Conservation (phyloP, 92 coral and sea anemone species). For the Hydrozoanthus gracilis region DNA sequence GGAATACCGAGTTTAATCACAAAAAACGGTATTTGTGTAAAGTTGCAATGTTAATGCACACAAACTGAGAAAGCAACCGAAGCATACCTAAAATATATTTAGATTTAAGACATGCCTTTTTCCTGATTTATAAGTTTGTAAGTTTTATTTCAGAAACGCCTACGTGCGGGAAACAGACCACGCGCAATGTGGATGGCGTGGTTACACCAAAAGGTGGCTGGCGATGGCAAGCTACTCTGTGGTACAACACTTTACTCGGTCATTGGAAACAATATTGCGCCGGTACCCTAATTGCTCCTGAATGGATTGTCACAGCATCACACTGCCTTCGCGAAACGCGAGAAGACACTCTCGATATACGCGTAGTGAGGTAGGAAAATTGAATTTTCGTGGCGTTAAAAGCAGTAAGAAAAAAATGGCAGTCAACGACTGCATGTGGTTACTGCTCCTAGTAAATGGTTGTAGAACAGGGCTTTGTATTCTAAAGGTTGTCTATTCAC, state of each 20-base stretch:
- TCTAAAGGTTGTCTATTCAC: too few species aligned
- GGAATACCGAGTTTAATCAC: too few species aligned
- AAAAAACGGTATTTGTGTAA: too few species aligned
- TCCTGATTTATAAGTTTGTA: too few species aligned
- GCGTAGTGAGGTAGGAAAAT: conserved; percentile 34
- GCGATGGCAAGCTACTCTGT: conserved; percentile 95
- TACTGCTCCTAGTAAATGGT: too few species aligned
- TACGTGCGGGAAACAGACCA: conserved; percentile 61
- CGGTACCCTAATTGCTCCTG: conserved; percentile 74
- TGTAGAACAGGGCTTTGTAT: too few species aligned
- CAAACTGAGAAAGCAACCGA: too few species aligned
- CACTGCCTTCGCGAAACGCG: conserved; percentile 71
- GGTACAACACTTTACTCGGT: conserved; percentile 35
- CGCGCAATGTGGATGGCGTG: conserved; percentile 90
- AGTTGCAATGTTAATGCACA: too few species aligned
- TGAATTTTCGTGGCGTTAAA: not conserved
- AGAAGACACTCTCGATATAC: conserved; percentile 25
- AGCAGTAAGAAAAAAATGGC: not conserved
- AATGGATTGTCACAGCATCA: conserved; percentile 90
- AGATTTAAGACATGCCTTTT: too few species aligned
- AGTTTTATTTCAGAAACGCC: conserved; percentile 40
- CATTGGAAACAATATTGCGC: conserved; percentile 88
- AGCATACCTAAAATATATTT: too few species aligned
- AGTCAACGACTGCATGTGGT: not conserved
- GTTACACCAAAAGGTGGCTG: conserved; percentile 71